phyloP scores from a whole-genome alignment of 2,113 vertebrate species.

The Numida meleagris region DNA sequence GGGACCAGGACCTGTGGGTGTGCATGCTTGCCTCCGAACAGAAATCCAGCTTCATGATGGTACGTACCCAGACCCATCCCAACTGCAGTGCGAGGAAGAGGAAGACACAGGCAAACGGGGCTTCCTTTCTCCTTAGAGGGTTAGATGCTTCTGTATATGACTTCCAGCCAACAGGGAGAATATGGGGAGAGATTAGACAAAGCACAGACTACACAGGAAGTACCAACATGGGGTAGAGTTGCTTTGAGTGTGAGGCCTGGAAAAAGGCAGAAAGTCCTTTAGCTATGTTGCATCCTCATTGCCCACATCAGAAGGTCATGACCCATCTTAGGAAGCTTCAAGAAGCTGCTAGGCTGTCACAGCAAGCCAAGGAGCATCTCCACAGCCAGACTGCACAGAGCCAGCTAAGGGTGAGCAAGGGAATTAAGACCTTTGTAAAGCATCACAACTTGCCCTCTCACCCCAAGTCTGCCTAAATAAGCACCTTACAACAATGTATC shows the following conservation, averaged over 20 bases:
- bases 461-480: accelerated
- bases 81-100: background rate
- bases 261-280: background rate
- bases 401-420: background rate
- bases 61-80: background rate
- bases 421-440: too few relatives aligned
- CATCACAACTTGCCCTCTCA: background rate
- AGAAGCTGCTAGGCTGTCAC: background rate
- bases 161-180: background rate
- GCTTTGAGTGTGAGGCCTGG: background rate
- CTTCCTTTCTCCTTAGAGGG: background rate
- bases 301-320: background rate
- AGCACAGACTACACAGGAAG: background rate
- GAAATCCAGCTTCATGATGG: slow-evolving; percentile 83
- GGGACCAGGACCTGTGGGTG: slow-evolving; percentile 80
- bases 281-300: background rate
- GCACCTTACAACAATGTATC: background rate
- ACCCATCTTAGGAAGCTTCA: background rate
- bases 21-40: slow-evolving; percentile 86
- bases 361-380: background rate
- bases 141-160: background rate
- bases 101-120: background rate
- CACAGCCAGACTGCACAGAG: background rate
- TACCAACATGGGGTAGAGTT: background rate
- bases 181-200: background rate